A percentile compares a stretch with the other conserved stretches of the same genome.
Evolutionary conservation across 2,888 invertebrate genomes (phyloP).

Genomic region (Protula sp.): DNA sequence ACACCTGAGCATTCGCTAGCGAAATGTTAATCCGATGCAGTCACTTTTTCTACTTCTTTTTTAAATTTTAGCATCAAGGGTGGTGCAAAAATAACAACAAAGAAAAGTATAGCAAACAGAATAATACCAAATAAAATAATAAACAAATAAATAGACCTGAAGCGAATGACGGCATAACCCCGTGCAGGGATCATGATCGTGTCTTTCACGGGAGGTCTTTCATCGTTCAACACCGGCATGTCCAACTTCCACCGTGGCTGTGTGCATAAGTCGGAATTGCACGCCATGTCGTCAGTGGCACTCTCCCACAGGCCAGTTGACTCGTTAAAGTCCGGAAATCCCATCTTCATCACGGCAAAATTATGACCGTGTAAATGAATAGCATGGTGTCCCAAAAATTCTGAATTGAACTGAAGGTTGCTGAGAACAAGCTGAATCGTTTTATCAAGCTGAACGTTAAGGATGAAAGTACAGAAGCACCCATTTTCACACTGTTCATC

Average conservation of each 20-base stretch:
- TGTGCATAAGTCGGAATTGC: background rate
- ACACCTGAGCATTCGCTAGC: too few species aligned
- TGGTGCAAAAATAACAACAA: too few species aligned
- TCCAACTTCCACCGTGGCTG: background rate
- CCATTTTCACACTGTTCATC: background rate
- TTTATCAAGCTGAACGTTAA: background rate
- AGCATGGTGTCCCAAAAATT: background rate
- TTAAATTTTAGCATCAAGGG: too few species aligned
- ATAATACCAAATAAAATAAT: too few species aligned
- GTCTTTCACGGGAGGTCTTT: background rate
- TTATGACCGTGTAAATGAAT: background rate
- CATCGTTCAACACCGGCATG: background rate
- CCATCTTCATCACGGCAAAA: background rate
- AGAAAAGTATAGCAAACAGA: too few species aligned
- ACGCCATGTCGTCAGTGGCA: background rate
- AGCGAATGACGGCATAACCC: background rate
- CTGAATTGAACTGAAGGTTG: background rate
- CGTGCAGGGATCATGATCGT: background rate
- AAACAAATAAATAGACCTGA: too few species aligned
- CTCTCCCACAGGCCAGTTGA: background rate
- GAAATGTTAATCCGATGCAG: too few species aligned
- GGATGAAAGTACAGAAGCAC: background rate
- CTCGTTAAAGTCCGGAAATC: background rate
- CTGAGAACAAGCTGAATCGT: background rate
- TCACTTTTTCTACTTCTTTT: too few species aligned